phyloP scores from a whole-genome alignment of 2,888 invertebrate genomes.

The Yponomeuta plumbellus region DNA sequence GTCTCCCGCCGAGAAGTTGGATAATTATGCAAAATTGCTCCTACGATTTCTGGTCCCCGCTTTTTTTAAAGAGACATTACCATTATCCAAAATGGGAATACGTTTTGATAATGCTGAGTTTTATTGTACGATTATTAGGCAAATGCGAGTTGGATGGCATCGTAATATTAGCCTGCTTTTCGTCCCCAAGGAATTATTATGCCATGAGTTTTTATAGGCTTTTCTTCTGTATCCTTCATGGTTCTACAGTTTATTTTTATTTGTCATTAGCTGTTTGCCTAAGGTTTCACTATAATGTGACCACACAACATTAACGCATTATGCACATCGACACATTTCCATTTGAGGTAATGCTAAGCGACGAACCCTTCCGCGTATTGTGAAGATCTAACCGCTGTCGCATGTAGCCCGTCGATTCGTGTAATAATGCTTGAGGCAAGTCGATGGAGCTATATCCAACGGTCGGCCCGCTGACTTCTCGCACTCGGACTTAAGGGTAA shows the following conservation, averaged over 20 bases:
- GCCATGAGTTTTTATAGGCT: slow-evolving; percentile 12
- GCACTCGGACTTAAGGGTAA: slow-evolving; percentile 36
- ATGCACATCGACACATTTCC: slow-evolving; percentile 50
- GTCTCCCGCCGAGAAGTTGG: slow-evolving; percentile 51
- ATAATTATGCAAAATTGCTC: slow-evolving; percentile 76
- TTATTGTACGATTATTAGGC: slow-evolving; percentile 63
- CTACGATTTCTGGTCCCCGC: slow-evolving; percentile 68
- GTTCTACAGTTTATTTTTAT: neutral
- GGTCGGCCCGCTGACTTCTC: neutral
- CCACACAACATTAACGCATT: slow-evolving; percentile 59
- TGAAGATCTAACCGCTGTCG: slow-evolving; percentile 30
- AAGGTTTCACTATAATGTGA: slow-evolving; percentile 57
- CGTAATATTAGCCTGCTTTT: slow-evolving; percentile 50
- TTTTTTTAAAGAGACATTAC: slow-evolving; percentile 65
- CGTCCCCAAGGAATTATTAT: slow-evolving; percentile 36
- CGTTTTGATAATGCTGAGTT: slow-evolving; percentile 71
- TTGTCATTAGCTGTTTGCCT: slow-evolving; percentile 49
- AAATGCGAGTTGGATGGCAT: slow-evolving; percentile 46
- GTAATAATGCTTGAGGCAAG: slow-evolving; percentile 39
- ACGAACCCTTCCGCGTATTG: slow-evolving; percentile 53
- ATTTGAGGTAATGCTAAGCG: slow-evolving; percentile 50
- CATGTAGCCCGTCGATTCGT: slow-evolving; percentile 33
- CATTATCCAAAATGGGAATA: slow-evolving; percentile 71
- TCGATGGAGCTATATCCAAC: slow-evolving; percentile 22
- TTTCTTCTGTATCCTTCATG: neutral